Conservation (phyloP, 2,888 invertebrate species). For the Acleris sparsana region DNA sequence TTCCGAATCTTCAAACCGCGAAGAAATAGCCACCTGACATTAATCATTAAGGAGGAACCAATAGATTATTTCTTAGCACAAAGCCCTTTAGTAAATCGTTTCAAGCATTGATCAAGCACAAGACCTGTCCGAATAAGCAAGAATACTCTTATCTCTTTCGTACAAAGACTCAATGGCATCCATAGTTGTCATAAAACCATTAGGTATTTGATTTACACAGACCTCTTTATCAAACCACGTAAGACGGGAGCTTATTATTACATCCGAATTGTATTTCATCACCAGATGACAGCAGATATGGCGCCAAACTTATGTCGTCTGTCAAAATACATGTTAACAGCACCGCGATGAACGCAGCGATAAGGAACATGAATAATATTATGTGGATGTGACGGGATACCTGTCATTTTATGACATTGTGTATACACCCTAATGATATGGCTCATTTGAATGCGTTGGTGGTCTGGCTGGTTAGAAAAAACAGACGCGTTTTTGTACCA, state of each 20-base stretch:
- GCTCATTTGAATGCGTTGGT: conserved; percentile 78
- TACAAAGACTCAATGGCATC: conserved; percentile 44
- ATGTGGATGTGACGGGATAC: conserved; percentile 71
- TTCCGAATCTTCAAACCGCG: no score
- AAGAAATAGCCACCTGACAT: no score
- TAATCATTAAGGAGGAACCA: not conserved
- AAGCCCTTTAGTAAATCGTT: conserved; percentile 4
- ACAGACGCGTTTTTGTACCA: conserved; percentile 52
- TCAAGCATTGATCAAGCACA: conserved; percentile 1
- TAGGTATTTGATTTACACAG: conserved; percentile 66
- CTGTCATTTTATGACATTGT: conserved; percentile 80
- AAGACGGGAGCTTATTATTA: conserved; percentile 82
- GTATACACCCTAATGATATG: conserved; percentile 76
- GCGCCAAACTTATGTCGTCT: conserved; percentile 82
- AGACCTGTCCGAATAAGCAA: conserved; percentile 5
- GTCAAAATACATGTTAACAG: conserved; percentile 83
- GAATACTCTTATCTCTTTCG: conserved; percentile 37
- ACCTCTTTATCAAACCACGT: conserved; percentile 69
- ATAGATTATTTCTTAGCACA: not conserved
- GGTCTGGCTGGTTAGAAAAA: conserved; percentile 69
- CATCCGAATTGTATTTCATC: conserved; percentile 79
- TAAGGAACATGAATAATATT: conserved; percentile 66
- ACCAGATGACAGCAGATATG: conserved; percentile 75
- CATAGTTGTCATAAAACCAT: conserved; percentile 33
- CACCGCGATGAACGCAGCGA: conserved; percentile 61